These are phyloP conservation scores for Rattus norvegicus DNA, from an alignment of 2,113 vertebrate species.

Conservation along the genomic window GRCr8 NC_086025.1:19271501-19272000, in stretches of 20 bases:
- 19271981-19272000: background rate
- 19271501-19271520: no score
- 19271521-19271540: background rate
- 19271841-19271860: background rate
- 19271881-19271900: background rate
- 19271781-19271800: background rate
- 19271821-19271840: background rate
- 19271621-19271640: background rate
- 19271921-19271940: background rate
- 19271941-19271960: background rate
- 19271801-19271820: background rate
- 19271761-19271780: background rate
- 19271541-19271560: background rate
- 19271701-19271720: background rate
- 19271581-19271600: background rate
- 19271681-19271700: background rate
- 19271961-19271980: background rate
- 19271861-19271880: background rate
- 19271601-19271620: background rate
- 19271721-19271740: accelerated
- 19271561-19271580: background rate
- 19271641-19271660: background rate
- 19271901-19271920: background rate
- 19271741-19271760: background rate
- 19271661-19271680: background rate